Conservation (phyloP, 2,113 vertebrate genomes). For the Sylvilagus bachmani region DNA sequence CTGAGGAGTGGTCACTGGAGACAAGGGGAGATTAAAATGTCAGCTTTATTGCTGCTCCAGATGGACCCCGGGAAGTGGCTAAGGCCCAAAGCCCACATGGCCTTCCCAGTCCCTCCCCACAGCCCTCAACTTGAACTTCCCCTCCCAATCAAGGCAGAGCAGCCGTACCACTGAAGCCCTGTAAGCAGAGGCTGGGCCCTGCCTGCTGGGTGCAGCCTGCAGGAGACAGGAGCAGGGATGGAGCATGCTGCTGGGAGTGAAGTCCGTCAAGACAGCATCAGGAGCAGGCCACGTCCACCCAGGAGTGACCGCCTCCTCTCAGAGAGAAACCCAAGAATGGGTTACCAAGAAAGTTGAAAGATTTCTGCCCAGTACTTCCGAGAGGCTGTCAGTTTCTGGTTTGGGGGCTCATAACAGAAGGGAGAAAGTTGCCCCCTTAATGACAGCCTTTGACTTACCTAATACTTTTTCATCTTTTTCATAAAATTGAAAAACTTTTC, state of each 20-base stretch:
- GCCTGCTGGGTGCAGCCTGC: background rate
- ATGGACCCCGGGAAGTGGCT: slow-evolving; percentile 64
- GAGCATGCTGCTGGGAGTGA: background rate
- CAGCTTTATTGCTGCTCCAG: slow-evolving; percentile 72
- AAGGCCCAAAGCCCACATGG: slow-evolving; percentile 64
- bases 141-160: slow-evolving; percentile 68
- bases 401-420: background rate
- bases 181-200: background rate
- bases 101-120: slow-evolving; percentile 5
- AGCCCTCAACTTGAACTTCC: slow-evolving; percentile 54
- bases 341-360: background rate
- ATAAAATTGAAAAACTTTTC: background rate
- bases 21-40: slow-evolving; percentile 68
- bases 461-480: background rate
- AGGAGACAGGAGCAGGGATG: background rate
- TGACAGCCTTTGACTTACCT: background rate
- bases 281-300: background rate
- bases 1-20: slow-evolving; percentile 67
- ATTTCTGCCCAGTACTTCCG: background rate
- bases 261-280: slow-evolving; percentile 46
- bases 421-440: background rate
- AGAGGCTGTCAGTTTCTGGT: background rate
- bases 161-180: slow-evolving; percentile 72
- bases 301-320: background rate
- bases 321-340: background rate